phyloP scores from a whole-genome alignment of 2,797 vertebrate species.

The Telmatherina bonti region DNA sequence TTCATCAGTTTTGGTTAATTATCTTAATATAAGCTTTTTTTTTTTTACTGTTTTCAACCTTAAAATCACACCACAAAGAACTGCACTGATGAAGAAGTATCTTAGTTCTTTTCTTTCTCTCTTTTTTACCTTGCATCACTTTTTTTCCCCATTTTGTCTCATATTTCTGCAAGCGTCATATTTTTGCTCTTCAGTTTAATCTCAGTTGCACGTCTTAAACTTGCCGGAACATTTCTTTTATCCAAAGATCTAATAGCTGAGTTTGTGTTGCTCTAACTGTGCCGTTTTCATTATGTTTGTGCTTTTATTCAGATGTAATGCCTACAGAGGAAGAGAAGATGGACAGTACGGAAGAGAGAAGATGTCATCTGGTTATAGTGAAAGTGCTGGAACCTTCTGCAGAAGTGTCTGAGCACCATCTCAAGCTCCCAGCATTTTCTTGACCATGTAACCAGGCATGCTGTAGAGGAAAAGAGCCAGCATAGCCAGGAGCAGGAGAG shows the following conservation, averaged over 20 bases:
- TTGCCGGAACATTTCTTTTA: neutral
- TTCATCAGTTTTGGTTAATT: too few species aligned
- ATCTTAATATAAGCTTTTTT: too few species aligned
- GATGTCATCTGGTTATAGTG: constrained; percentile 31
- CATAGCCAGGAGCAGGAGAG: constrained; percentile 87
- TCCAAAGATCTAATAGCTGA: too few species aligned
- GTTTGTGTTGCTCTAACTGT: neutral
- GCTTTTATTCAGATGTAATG: neutral
- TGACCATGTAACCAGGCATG: constrained; percentile 94
- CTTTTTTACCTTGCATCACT: neutral
- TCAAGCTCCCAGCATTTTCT: constrained; percentile 92
- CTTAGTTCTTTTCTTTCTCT: neutral
- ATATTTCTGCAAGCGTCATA: neutral
- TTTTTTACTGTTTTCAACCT: neutral
- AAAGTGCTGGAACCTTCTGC: constrained; percentile 54
- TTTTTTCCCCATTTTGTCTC: too few species aligned
- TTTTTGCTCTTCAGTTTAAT: neutral
- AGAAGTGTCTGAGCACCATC: constrained; percentile 32
- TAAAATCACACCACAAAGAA: neutral
- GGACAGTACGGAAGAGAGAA: constrained; percentile 1
- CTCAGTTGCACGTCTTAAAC: neutral
- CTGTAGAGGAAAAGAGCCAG: constrained; percentile 92
- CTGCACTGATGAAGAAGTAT: neutral
- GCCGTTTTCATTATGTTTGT: neutral
- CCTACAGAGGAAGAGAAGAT: neutral